Base-by-base conservation (phyloP, 1,140 invertebrate genomes). In the Hesperophylax magnus region DNA sequence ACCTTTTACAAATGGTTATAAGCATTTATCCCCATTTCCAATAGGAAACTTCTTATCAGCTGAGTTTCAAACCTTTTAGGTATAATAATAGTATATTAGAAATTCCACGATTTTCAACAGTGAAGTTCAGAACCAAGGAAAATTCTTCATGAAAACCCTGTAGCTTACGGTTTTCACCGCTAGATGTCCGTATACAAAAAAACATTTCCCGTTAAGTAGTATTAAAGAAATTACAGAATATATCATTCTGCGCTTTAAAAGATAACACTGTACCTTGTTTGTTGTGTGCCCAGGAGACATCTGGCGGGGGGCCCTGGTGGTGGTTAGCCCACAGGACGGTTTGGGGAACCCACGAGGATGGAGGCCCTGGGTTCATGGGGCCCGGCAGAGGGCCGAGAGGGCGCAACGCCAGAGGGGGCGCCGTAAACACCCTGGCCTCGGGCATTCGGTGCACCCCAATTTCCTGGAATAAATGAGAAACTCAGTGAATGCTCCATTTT, bases 301-400 rank as follows among this genome's bases (percentile, higher is more conserved):
- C 34, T 7, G 79, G 69, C 3, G 78, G 83, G 5, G 89, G 87
- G 85, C 88, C 88, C 87, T 89, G 89, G 63, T 88, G 87, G 20
- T 87, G 86, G 15, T 88, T 87, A 5, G 89, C 85, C 0, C 88
- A 89, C 15, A 85, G 52, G 0, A 86, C 88, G 0, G 85, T 86
- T 14, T 88, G 88, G 69, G 89, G 88, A 72, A 86, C 84, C 76
- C 81, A 78, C 52, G 89, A 87, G 80, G 84, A 87, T 56, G 86
- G 86, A 0, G 84, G 71, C 8, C 88, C 86, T 54, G 88, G 82
- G 76, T 89, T 24, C 63, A 34, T 15, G 17, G 47, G 39, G 6
- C 69, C 69, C 82, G 52, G 86, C 85, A 80, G 88, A 86, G 85
- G 88, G 88, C 3, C 87, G 87, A 2, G 89, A 87, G 71, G 87